Percentiles rank a stretch among this genome's conserved stretches.
These are phyloP conservation scores for Cuniculus paca DNA, from an alignment of 2,797 vertebrate genomes.

Conservation along the genomic window DNA sequence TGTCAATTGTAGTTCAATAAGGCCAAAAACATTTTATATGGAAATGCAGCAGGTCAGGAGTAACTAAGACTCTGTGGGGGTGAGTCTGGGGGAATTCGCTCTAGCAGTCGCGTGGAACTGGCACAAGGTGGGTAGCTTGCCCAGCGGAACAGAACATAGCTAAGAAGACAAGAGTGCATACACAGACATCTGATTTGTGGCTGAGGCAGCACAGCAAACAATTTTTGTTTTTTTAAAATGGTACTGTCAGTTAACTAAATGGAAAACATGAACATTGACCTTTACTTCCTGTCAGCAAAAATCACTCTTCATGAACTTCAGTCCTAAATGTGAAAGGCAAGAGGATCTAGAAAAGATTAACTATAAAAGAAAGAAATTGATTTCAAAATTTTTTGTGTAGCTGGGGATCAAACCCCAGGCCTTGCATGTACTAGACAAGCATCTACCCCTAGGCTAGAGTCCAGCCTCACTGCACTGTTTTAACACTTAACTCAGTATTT, in stretches of 20 bases:
- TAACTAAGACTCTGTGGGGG: background rate
- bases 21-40: background rate
- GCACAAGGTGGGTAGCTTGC: background rate
- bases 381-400: background rate
- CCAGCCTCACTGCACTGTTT: background rate
- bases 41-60: background rate
- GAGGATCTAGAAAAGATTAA: background rate
- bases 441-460: background rate
- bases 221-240: background rate
- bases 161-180: background rate
- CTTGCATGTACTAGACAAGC: background rate
- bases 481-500: background rate
- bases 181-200: background rate
- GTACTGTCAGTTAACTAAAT: background rate
- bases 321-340: background rate
- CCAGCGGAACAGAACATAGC: background rate
- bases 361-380: background rate
- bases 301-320: background rate
- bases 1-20: background rate
- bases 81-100: background rate
- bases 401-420: background rate
- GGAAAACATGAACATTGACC: background rate
- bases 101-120: background rate
- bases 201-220: background rate
- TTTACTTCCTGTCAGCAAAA: background rate